A percentile compares a stretch with the other conserved stretches of the same genome.
Conservation (phyloP, 2,888 invertebrate species). For the Hydroisotoma schaefferi region DNA sequence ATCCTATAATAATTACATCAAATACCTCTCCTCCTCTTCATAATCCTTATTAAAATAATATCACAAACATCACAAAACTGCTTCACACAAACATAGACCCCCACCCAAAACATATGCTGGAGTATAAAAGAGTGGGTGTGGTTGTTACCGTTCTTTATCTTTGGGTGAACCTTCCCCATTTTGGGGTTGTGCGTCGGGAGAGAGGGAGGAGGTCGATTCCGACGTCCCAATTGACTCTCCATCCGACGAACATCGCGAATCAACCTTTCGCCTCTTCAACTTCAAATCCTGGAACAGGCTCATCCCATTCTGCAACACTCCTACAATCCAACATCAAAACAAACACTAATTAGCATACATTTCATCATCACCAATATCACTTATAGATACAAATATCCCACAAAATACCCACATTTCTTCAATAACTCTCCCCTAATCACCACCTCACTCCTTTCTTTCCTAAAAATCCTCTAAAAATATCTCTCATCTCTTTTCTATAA, state of each 20-base stretch:
- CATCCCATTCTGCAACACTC: conserved; percentile 59
- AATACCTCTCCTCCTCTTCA: too few relatives aligned
- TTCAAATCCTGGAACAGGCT: conserved; percentile 98
- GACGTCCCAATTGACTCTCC: conserved; percentile 60
- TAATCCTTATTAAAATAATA: too few relatives aligned
- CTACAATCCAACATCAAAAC: conserved; percentile 23
- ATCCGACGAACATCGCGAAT: conserved; percentile 94
- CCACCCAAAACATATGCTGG: too few relatives aligned
- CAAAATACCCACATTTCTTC: neutral
- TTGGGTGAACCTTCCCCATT: conserved; percentile 45
- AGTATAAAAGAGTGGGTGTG: too few relatives aligned
- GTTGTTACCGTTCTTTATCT: conserved; percentile 47
- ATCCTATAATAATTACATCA: too few relatives aligned
- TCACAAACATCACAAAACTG: too few relatives aligned
- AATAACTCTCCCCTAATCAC: too few relatives aligned
- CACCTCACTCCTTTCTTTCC: too few relatives aligned
- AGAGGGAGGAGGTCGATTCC: conserved; percentile 45
- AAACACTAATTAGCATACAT: neutral
- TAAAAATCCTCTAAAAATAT: too few relatives aligned
- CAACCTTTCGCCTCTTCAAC: conserved; percentile 95
- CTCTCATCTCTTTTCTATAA: too few relatives aligned
- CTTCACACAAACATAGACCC: too few relatives aligned
- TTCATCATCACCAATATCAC: neutral
- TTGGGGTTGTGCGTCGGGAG: conserved; percentile 43
- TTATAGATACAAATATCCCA: neutral